These are phyloP conservation scores for Drosophila quadrilineata DNA, from an alignment of 1,140 invertebrate genomes.

Conservation along the genomic window DNA sequence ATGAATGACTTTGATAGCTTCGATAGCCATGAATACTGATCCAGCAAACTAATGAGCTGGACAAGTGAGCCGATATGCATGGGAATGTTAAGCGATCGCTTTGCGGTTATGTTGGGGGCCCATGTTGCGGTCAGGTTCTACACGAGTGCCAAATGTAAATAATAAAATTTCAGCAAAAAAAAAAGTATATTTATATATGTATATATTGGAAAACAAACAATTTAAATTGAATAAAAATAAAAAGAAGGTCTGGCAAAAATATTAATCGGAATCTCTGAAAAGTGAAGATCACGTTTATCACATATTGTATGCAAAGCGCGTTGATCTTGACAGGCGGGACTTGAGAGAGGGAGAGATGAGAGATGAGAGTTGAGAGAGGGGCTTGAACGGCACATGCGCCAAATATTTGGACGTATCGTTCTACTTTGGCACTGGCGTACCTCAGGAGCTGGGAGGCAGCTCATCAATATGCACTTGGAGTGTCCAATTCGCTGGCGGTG, in stretches of 20 bases:
- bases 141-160: conserved; percentile 2
- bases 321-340: conserved; percentile 23
- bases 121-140: conserved; percentile 32
- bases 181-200: too few species aligned
- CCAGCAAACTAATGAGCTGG: too few species aligned
- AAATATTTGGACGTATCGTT: conserved; percentile 70
- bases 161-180: conserved; percentile 1
- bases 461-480: conserved; percentile 45
- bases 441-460: background rate
- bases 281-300: background rate
- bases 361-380: too few species aligned
- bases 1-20: too few species aligned
- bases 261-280: conserved; percentile 23
- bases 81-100: background rate
- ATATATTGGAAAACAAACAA: too few species aligned
- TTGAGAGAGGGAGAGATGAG: too few species aligned
- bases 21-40: too few species aligned
- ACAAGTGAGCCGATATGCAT: too few species aligned
- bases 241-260: conserved; percentile 22
- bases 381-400: conserved; percentile 62
- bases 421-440: conserved; percentile 51
- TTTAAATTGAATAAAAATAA: background rate
- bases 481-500: background rate
- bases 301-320: conserved; percentile 43
- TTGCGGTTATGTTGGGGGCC: background rate